Evolutionary conservation across 1,140 invertebrate genomes (phyloP), one percentile per base, ranked within the genome.

Genomic region (Euschistus heros): DNA sequence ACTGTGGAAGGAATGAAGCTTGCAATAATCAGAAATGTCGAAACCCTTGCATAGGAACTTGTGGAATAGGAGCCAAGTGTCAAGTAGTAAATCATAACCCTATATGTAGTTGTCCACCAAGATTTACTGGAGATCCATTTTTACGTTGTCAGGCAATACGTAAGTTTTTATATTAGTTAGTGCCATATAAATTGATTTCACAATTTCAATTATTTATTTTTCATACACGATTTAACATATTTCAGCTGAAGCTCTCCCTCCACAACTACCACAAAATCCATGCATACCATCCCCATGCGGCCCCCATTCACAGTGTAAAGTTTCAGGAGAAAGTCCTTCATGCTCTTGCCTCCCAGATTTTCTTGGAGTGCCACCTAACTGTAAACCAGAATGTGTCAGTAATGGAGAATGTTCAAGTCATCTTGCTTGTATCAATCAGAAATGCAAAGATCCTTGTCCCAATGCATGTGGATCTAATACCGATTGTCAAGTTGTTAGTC

Each of bases 121-220:
- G 81, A 63, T 84, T 80, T 73, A 80, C 80, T 60, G 87, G 88
- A 42, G 85, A 91, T 80, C 87, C 88, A 54, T 88, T 88, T 69
- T 72, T 82, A 26, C 85, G 86, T 71, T 92, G 89, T 71, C 77
- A 73, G 71, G 77, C 76, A 80, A 68, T 89, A 87, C 73, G 62
- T 67, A 59, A 64, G 62, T n/a, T 14, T 26, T 59, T 22, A 26
- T 27, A 13, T 24, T 22, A 26, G 7, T 14, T 10, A 50, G 20
- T 6, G 7, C 6, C 5, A 50, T 18, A n/a, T 7, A 5, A 50
- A 6, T 13, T 18, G 1, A 13, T 13, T 22, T 20, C n/a, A 18
- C 47, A 2, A 50, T 3, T 50, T 50, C n/a, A 3, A 20, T 6
- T 50, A 50, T 50, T 50, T 18, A 22, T 60, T 8, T 5, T 15